Base-by-base conservation (phyloP, 2,113 vertebrate genomes). In the Grammomys dolichurus region DNA sequence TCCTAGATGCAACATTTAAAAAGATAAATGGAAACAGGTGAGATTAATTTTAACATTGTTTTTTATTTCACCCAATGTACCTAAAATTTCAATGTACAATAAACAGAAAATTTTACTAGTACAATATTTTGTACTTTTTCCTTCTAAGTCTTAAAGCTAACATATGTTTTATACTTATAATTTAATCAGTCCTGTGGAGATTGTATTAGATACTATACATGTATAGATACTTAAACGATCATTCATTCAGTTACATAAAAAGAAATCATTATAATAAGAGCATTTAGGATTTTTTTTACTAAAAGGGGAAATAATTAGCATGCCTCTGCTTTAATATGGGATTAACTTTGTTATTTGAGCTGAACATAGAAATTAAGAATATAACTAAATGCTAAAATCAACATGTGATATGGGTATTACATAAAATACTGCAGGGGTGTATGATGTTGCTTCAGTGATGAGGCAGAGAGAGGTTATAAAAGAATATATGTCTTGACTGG, bases 41-140 rank as follows among this genome's bases (percentile, higher is more conserved):
- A 91, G 92, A 88, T 97, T 92, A 46, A 81, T 91, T 92, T 95
- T 97, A 51, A 90, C 80, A 77, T 56, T 94, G 56, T 1, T 48
- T 56, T 75, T 93, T 87, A 86, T 78, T 78, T 94, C 65, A 93
- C 11, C 60, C 73, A 78, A 31, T 58, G 82, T 87, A 28, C 65
- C 81, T 31, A 97, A 88, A 67, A 87, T 95, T 87, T 90, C 69
- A 96, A 81, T 22, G 76, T 73, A 26, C 2, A 92, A 3, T 54
- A 95, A 93, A 76, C 6, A 88, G 13, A 94, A 93, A 91, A 48
- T 7, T 24, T 65, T 87, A 60, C 69, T 95, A 93, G 63, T 88
- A 54, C 69, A 20, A 33, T 60, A 67, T 40, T 95, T 90, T 73
- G 20, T 0, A 19, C 88, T 81, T 94, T 95, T 89, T 80, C 63